Evolutionary conservation across 2,888 invertebrate genomes (phyloP).

Genomic region (Sphinx pinastri): DNA sequence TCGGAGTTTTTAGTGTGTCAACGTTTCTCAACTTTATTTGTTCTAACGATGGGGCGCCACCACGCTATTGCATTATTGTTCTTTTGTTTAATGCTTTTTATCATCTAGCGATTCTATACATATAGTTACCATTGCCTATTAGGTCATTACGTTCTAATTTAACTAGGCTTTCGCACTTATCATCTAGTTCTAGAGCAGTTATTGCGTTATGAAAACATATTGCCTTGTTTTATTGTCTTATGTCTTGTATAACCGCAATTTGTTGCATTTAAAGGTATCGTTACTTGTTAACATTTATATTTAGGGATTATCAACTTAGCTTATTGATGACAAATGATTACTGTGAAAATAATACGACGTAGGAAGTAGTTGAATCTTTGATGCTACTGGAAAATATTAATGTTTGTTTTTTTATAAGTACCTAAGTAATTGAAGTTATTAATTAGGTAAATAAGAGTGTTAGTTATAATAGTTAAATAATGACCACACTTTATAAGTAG

Average conservation of each 20-base stretch:
- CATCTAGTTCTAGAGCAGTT: conserved; percentile 29
- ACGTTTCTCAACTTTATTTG: not conserved
- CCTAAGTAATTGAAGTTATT: too few relatives aligned
- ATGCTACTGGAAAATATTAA: too few relatives aligned
- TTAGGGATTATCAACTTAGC: not conserved
- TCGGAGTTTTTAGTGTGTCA: too few relatives aligned
- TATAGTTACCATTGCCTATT: conserved; percentile 41
- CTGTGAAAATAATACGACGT: not conserved
- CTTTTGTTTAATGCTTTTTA: conserved; percentile 58
- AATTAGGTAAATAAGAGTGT: too few relatives aligned
- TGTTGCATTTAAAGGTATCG: not conserved
- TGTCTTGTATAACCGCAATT: conserved; percentile 23
- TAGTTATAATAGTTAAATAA: too few relatives aligned
- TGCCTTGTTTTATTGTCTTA: conserved; percentile 32
- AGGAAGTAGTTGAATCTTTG: not conserved
- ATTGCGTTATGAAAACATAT: conserved; percentile 44
- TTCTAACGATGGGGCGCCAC: not conserved
- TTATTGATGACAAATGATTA: not conserved
- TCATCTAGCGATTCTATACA: conserved; percentile 70
- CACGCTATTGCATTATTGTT: not conserved
- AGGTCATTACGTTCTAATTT: conserved; percentile 57
- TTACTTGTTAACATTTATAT: too few relatives aligned
- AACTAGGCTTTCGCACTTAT: conserved; percentile 41
- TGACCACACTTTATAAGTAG: too few relatives aligned
- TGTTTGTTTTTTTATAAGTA: too few relatives aligned